Evolutionary conservation across 30 jellyfish, hydroid and myxozoan species (phyloP), one percentile per base, ranked within the genome.

Genomic region (Mastigias papua): DNA sequence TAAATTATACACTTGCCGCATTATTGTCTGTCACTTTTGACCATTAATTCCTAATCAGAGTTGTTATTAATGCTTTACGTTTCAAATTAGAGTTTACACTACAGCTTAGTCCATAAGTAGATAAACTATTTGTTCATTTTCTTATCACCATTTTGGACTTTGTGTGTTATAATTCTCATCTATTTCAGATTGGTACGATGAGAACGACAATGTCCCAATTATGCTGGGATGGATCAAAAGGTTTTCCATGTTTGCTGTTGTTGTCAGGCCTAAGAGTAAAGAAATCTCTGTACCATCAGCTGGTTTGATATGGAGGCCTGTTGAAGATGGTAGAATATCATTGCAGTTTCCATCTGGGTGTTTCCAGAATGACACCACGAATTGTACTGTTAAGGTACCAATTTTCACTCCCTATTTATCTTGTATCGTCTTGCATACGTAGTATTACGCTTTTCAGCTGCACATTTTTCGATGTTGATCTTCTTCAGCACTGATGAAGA

Each of bases 141-240:
- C 11, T 11, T 11, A 3, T 37, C 54, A 3, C 54, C 54, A 37
- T 37, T 5, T 37, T 37, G 5, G 54, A 3, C 54, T 37, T 37
- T 37, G 11, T 11, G 11, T 5, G 5, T 37, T 37, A 5, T 11
- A 5, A 37, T 37, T 37, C 54, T 37, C 54, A 37, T 48, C 37
- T 78, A 20, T 35, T n/a, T 32, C 65, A 78, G 88, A 78, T 57
- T 78, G 88, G 88, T 78, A 50, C 57, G 42, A 60, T 23, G 57
- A 22, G 22, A 78, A 78, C 57, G 88, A 57, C 16, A 1, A 32
- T 10, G 78, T 78, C 30, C 62, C 77, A 6, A 57, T 31, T 0
- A 73, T 78, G 30, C 62, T 28, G 29, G 88, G 63, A 5, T 78
- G 88, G 88, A 57, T 78, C 30, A 19, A 42, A 13, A 78, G 78